Evolutionary conservation across 2,113 vertebrate species (phyloP), one percentile per base, ranked within the genome.

Genomic region (Laticauda colubrina): DNA sequence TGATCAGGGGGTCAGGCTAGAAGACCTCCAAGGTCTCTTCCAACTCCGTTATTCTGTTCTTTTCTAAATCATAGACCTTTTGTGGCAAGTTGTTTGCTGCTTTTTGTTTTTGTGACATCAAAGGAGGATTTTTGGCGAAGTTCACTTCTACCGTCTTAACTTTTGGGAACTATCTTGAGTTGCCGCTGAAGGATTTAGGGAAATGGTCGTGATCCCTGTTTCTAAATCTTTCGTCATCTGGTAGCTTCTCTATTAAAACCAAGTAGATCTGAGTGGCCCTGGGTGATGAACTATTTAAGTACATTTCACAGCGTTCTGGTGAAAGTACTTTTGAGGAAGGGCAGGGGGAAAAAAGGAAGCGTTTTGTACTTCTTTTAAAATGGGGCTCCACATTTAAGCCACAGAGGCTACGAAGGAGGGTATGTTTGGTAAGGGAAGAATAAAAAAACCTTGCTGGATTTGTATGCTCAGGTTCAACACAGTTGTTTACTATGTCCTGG

Each of bases 101-200:
- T 81, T 85, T 61, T 39, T 57, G 53, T 43, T 86, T 91, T 51
- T 57, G n/a, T 57, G 48, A 61, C 29, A 29, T 92, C 95, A 94
- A 88, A 89, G 94, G 87, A n/a, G 24, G 6, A 51, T 92, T 93
- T 91, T 94, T 95, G 91, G 94, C 94, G 96, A 21, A 64, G 95
- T 95, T 95, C 90, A 93, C 34, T 92, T 91, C 91, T 95, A 94
- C 26, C 18, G 14, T 43, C 91, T 57, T 0, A 5, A n/a, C 34
- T 2, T 69, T 96, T 93, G 96, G 94, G 95, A 95, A 93, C 96
- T 53, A 0, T 90, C 93, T 93, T 96, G 96, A 95, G 95, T 92
- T 95, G 69, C 57, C 69, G 95, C 93, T 93, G 94, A 95, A 92
- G 91, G n/a, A 20, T 26, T 86, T 6, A n/a, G 93, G 94, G 90